Conservation (phyloP, 1,140 invertebrate genomes). For the Pantala flavescens region DNA sequence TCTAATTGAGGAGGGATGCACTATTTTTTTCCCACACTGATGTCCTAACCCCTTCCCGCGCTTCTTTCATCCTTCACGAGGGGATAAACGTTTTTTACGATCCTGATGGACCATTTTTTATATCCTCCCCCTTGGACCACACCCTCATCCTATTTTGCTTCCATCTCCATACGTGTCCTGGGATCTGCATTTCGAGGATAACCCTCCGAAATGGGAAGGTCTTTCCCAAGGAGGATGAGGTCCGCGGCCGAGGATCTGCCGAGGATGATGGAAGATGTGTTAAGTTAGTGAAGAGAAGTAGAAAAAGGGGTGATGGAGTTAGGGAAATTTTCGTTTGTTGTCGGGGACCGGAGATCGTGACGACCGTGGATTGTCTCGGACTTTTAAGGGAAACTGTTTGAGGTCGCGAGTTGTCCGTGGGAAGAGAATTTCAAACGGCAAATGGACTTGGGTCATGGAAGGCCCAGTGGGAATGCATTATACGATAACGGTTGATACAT, state of each 20-base stretch:
- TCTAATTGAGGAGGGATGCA: not conserved
- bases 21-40: conserved; percentile 7
- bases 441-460: too few relatives aligned
- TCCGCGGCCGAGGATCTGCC: not conserved
- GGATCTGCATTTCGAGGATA: not conserved
- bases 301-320: not conserved
- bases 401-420: too few relatives aligned
- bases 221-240: too few relatives aligned
- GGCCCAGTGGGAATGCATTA: too few relatives aligned
- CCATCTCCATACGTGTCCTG: not conserved
- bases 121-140: not conserved
- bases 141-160: conserved; percentile 1
- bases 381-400: too few relatives aligned
- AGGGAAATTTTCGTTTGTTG: too few relatives aligned
- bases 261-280: not conserved
- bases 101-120: not conserved
- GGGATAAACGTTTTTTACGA: not conserved
- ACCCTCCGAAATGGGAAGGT: too few relatives aligned
- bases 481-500: too few relatives aligned
- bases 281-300: not conserved
- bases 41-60: not conserved
- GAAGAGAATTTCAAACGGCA: too few relatives aligned
- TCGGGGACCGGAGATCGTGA: too few relatives aligned
- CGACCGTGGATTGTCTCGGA: too few relatives aligned
- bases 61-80: not conserved